Conservation (phyloP, 2,797 vertebrate genomes). For the Arctocebus calabarensis region DNA sequence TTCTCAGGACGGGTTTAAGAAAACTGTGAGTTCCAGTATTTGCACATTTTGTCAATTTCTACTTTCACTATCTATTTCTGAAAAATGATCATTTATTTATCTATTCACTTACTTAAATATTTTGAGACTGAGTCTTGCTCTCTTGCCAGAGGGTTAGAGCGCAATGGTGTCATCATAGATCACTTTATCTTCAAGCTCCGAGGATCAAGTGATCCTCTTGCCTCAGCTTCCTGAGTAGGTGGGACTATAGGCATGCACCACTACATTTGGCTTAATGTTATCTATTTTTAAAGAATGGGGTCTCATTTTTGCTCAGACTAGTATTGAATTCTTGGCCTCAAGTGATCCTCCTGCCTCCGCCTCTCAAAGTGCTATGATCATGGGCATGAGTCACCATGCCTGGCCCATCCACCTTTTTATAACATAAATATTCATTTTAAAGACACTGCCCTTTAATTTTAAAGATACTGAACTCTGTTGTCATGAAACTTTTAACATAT, state of each 20-base stretch:
- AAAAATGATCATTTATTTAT: background rate
- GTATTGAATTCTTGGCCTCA: background rate
- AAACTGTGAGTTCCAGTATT: background rate
- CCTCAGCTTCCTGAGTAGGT: no score
- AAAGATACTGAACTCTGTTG: slow-evolving; percentile 13
- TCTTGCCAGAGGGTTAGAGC: no score
- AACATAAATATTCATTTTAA: background rate
- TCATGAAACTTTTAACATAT: background rate
- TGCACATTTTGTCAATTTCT: slow-evolving; percentile 21
- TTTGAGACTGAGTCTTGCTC: no score
- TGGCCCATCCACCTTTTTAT: background rate
- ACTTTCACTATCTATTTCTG: slow-evolving; percentile 25
- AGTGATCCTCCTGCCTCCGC: background rate
- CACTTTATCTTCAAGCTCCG: no score
- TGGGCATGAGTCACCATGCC: background rate
- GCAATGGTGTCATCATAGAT: no score
- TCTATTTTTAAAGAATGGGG: background rate
- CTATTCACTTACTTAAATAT: background rate
- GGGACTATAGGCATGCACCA: background rate
- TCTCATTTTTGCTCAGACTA: background rate
- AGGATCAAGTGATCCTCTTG: no score
- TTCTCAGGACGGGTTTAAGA: background rate
- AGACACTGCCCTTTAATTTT: background rate
- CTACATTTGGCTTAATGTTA: background rate
- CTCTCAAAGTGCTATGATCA: background rate